A percentile compares a stretch with the other conserved stretches of the same genome.
phyloP scores from a whole-genome alignment of 2,888 invertebrate genomes.

The Drosophila paranaensis region DNA sequence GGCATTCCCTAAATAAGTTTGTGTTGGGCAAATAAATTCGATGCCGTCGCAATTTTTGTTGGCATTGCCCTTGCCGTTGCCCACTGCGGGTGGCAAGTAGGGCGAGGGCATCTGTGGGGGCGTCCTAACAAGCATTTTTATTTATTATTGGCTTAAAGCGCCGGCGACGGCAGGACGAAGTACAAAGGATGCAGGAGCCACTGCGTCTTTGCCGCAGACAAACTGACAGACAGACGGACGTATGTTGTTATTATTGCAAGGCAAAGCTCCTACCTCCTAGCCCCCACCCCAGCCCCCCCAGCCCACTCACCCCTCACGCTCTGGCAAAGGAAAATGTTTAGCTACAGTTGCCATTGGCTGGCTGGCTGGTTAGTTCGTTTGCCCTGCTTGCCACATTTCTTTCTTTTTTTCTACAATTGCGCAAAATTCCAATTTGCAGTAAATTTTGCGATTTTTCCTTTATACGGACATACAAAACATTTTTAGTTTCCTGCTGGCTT shows the following conservation, averaged over 20 bases:
- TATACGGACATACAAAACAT: constrained; percentile 81
- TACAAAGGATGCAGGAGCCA: constrained; percentile 62
- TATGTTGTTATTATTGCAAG: constrained; percentile 73
- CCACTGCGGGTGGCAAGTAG: constrained; percentile 23
- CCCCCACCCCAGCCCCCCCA: not conserved
- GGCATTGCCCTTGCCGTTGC: not conserved
- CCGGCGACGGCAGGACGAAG: constrained; percentile 42
- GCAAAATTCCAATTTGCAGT: constrained; percentile 84
- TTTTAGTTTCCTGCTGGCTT: constrained; percentile 80
- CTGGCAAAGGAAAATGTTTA: constrained; percentile 38
- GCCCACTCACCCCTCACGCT: not conserved
- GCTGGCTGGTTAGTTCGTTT: constrained; percentile 20
- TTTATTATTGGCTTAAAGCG: constrained; percentile 80
- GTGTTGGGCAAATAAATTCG: constrained; percentile 67
- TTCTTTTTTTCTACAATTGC: constrained; percentile 74
- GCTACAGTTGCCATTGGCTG: constrained; percentile 52
- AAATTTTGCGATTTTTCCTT: constrained; percentile 84
- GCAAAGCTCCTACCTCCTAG: constrained; percentile 16
- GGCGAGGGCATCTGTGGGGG: constrained; percentile 14
- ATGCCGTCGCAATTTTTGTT: constrained; percentile 59
- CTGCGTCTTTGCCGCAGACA: constrained; percentile 55
- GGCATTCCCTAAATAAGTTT: constrained; percentile 33
- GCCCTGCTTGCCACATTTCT: constrained; percentile 57
- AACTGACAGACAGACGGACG: constrained; percentile 37
- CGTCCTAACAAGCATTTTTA: constrained; percentile 75